Base-by-base conservation (phyloP, 2,888 invertebrate species). In the Caenorhabditis panamensis region DNA sequence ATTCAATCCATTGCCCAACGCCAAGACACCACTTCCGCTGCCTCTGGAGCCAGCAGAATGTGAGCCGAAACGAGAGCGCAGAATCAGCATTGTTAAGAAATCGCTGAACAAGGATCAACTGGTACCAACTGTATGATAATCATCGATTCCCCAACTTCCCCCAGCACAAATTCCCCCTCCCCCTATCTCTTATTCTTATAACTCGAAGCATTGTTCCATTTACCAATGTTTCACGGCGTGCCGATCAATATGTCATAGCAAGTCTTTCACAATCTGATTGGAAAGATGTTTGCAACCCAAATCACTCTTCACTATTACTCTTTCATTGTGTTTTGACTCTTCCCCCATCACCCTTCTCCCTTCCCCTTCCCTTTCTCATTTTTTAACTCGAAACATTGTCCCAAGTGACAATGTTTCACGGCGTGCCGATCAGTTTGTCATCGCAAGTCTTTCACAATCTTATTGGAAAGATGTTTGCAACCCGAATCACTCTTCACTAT, bases 31-130 rank as follows among this genome's bases (percentile, higher is more conserved):
- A 61, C 56, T 16, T 49, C 63, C 47, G 72, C 72, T 0, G 41
- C 53, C 26, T 44, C 75, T 1, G 56, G 51, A 66, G 66, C 59
- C 28, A 66, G 47, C 18, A 51, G 66, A 73, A 44, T 73, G 18
- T 73, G 31, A 73, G 3, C 2, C 44, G 11, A 37, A 24, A 1
- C 26, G 44, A 9, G 59, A 59, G 36, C 59, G 44, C 41, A 66
- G 44, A 37, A 22, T 51, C 66, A 75, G 53, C 20, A 66, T 73
- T 36, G 37, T 56, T 22, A 72, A 72, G 20, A 72, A 72, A 36
- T 9, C 31, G 8, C 6, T 54, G 5, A 31, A 37, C 47, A 72
- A 44, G 37, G 63, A 72, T 41, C 54, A 56, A 31, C 62, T 71
- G 22, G 44, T 22, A 28, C 16, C 37, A 26, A 49, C 11, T 20